A percentile compares a stretch with the other conserved stretches of the same genome.
Evolutionary conservation across 2,113 vertebrate genomes (phyloP).

Genomic region (Crotalus viridis): DNA sequence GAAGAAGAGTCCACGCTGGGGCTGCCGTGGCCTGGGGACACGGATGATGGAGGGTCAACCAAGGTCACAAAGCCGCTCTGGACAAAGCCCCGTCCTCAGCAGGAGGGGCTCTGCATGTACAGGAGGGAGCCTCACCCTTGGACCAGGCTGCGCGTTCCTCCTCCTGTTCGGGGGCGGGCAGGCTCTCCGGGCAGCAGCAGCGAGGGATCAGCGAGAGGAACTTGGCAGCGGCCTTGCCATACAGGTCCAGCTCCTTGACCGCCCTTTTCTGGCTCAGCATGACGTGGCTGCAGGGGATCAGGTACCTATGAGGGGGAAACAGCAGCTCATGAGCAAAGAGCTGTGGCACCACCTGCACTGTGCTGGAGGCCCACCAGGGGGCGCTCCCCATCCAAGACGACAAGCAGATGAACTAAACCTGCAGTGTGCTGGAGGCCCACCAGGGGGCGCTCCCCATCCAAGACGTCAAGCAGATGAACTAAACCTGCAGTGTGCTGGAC

Average conservation of each 20-base stretch:
- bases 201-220: constrained; percentile 92
- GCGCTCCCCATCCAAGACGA: background rate
- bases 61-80: background rate
- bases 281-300: constrained; percentile 93
- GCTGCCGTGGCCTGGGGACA: constrained; percentile 75
- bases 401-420: background rate
- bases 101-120: background rate
- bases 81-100: background rate
- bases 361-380: background rate
- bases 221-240: constrained; percentile 88
- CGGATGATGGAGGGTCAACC: background rate
- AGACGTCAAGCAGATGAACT: too few relatives aligned
- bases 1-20: constrained; percentile 81
- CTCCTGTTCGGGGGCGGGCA: constrained; percentile 67
- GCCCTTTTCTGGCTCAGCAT: constrained; percentile 96
- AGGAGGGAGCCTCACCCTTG: constrained; percentile 75
- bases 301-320: constrained; percentile 78
- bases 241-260: constrained; percentile 88
- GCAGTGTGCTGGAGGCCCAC: background rate
- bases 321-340: too few relatives aligned
- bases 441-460: background rate
- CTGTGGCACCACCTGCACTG: background rate
- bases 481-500: too few relatives aligned
- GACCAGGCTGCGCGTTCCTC: constrained; percentile 82
- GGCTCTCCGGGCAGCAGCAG: constrained; percentile 78